Percentiles rank a stretch among this genome's conserved stretches.
These are phyloP conservation scores for Phylloscopus trochiloides DNA, from an alignment of 2,113 vertebrate species.

Conservation along the genomic window DNA sequence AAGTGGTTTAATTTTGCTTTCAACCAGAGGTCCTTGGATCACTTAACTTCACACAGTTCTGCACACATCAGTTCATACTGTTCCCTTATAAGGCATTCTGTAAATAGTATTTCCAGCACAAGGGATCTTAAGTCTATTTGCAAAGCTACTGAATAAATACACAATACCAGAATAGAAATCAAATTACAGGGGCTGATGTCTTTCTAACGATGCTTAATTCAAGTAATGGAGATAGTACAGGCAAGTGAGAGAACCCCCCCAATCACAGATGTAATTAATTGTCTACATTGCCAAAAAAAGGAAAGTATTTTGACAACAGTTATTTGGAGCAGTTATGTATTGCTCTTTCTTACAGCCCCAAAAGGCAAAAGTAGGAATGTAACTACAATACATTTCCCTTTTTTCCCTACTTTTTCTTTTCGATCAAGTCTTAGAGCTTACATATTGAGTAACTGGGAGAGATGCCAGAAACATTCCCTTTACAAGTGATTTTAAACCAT, in stretches of 20 bases:
- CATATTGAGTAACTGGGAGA: conserved; percentile 60
- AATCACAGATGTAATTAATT: conserved; percentile 45
- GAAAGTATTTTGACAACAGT: conserved; percentile 41
- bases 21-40: neutral
- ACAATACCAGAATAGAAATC: neutral
- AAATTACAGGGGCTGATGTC: neutral
- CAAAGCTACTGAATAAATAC: neutral
- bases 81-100: conserved; percentile 10
- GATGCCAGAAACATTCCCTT: conserved; percentile 43
- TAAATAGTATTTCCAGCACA: conserved; percentile 1
- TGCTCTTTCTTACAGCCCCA: conserved; percentile 25
- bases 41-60: neutral
- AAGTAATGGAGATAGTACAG: neutral
- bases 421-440: conserved; percentile 42
- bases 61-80: neutral
- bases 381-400: neutral
- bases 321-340: conserved; percentile 62
- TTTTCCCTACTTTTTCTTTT: conserved; percentile 25
- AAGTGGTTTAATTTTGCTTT: conserved; percentile 1
- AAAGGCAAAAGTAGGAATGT: conserved; percentile 49
- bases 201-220: neutral
- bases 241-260: neutral
- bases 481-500: conserved; percentile 55
- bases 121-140: neutral
- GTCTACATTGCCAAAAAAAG: conserved; percentile 41